A percentile compares a stretch with the other conserved stretches of the same genome.
Evolutionary conservation across 2,797 vertebrate genomes (phyloP).

Genomic region (Macropodus opercularis): DNA sequence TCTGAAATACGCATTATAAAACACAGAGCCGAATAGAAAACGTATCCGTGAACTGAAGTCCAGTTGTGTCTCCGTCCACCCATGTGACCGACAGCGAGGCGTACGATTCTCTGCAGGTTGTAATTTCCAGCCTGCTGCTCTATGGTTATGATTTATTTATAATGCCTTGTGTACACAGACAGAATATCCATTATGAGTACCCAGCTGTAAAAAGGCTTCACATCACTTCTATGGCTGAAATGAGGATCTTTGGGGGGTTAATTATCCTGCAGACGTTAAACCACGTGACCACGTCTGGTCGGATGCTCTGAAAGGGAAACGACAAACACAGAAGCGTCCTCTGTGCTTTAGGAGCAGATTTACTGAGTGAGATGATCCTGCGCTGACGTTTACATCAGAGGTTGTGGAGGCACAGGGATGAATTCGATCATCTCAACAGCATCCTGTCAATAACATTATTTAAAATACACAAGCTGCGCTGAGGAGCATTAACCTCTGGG

Average conservation of each 20-base stretch:
- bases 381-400: not conserved
- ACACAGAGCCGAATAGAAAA: conserved; percentile 18
- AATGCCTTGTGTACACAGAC: conserved; percentile 68
- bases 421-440: not conserved
- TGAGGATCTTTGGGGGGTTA: conserved; percentile 24
- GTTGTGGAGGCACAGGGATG: not conserved
- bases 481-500: too few relatives aligned
- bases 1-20: not conserved
- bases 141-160: conserved; percentile 82
- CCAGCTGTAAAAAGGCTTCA: conserved; percentile 37
- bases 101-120: conserved; percentile 54
- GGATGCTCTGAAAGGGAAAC: not conserved
- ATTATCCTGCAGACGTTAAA: conserved; percentile 13
- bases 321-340: not conserved
- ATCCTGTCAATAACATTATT: not conserved
- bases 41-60: conserved; percentile 17
- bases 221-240: conserved; percentile 41
- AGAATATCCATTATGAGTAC: conserved; percentile 62
- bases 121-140: conserved; percentile 73
- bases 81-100: conserved; percentile 59
- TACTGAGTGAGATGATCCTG: not conserved
- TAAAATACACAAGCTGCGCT: too few relatives aligned
- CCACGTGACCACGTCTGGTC: not conserved
- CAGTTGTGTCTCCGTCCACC: conserved; percentile 40
- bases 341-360: not conserved